These are phyloP conservation scores for Hyles lineata DNA, from an alignment of 2,888 invertebrate genomes.

Conservation along the genomic window DNA sequence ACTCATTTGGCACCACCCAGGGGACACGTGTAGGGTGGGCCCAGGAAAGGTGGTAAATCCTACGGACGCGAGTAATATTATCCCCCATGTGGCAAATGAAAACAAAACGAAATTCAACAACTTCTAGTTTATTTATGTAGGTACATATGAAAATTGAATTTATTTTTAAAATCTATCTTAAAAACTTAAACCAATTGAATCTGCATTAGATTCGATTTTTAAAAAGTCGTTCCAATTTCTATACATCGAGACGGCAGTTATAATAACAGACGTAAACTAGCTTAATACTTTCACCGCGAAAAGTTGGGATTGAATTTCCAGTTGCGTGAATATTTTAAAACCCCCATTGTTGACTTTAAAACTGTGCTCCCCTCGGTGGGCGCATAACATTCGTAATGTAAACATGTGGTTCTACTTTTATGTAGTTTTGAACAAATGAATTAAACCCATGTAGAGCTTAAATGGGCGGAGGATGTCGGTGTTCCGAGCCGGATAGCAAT, in stretches of 20 bases:
- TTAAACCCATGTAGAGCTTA: conserved; percentile 38
- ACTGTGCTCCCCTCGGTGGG: conserved; percentile 47
- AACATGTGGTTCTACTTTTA: conserved; percentile 56
- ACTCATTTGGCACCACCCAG: too few species aligned
- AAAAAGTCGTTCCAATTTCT: not conserved
- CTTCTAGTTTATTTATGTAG: too few species aligned
- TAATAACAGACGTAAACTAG: conserved; percentile 53
- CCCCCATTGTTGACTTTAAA: conserved; percentile 64
- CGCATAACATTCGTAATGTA: conserved; percentile 56
- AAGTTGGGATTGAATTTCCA: conserved; percentile 76
- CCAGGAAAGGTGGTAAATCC: too few species aligned
- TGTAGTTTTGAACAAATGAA: conserved; percentile 45
- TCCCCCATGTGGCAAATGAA: too few species aligned
- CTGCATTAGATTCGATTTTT: not conserved
- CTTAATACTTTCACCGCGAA: conserved; percentile 60
- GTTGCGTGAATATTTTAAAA: conserved; percentile 71
- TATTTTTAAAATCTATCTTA: too few species aligned
- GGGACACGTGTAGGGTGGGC: too few species aligned
- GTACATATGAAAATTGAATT: too few species aligned
- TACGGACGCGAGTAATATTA: too few species aligned
- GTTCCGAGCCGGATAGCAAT: conserved; percentile 8
- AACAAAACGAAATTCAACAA: too few species aligned
- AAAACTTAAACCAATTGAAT: not conserved
- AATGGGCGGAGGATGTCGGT: conserved; percentile 29
- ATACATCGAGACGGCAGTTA: conserved; percentile 38